phyloP scores from a whole-genome alignment of 2,888 invertebrate species.

The Microctonus hyperodae region DNA sequence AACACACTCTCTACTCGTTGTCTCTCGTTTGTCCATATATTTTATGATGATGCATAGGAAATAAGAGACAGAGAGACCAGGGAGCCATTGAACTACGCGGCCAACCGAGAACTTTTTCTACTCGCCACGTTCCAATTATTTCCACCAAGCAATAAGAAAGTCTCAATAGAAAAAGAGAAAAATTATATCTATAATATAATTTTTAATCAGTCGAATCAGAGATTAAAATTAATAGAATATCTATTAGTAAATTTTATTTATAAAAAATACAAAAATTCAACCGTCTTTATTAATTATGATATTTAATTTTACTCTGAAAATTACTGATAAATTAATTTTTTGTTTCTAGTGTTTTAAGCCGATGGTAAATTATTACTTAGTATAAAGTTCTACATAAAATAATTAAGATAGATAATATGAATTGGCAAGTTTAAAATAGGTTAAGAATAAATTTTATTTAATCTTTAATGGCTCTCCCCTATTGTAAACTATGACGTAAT shows the following conservation, averaged over 20 bases:
- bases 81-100: slow-evolving; percentile 45
- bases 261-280: too few species aligned
- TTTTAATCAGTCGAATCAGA: background rate
- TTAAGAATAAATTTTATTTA: too few species aligned
- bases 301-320: too few species aligned
- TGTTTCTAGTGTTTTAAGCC: too few species aligned
- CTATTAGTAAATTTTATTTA: too few species aligned
- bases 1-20: slow-evolving; percentile 2
- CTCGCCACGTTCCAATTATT: slow-evolving; percentile 43
- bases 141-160: background rate
- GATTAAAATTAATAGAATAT: too few species aligned
- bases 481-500: slow-evolving; percentile 22
- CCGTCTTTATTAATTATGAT: too few species aligned
- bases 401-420: slow-evolving; percentile 13
- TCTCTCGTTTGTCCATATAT: slow-evolving; percentile 2
- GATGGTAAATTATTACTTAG: too few species aligned
- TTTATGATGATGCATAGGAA: background rate
- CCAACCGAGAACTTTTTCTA: slow-evolving; percentile 43
- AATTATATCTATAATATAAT: background rate
- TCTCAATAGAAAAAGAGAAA: background rate
- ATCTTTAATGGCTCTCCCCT: background rate
- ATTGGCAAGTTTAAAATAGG: too few species aligned
- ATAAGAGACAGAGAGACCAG: slow-evolving; percentile 21
- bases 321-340: too few species aligned
- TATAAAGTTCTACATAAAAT: too few species aligned